Evolutionary conservation across 2,888 invertebrate species (phyloP).

Genomic region (Endomychus coccineus): DNA sequence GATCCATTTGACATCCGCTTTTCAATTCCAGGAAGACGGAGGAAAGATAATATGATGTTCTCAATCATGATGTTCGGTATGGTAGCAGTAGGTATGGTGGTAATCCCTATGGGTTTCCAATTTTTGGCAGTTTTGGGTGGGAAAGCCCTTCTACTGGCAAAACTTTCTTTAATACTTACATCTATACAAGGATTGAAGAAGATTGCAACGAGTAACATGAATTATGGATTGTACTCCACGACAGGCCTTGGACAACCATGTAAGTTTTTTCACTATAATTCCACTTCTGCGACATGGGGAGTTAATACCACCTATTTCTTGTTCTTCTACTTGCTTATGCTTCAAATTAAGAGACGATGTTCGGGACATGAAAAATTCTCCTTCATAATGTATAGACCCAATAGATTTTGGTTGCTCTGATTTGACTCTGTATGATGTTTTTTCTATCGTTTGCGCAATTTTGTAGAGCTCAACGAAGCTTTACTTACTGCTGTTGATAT

Average conservation of each 20-base stretch:
- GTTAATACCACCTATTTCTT: no score
- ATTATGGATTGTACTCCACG: conserved; percentile 67
- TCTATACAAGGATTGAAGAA: conserved; percentile 75
- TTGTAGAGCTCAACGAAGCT: no score
- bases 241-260: conserved; percentile 33
- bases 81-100: conserved; percentile 65
- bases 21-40: conserved; percentile 12
- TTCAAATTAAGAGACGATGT: no score
- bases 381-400: no score
- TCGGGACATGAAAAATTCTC: no score
- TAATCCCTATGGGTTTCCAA: conserved; percentile 78
- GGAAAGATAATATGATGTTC: conserved; percentile 53
- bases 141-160: conserved; percentile 70
- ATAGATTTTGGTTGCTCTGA: no score
- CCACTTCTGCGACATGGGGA: no score
- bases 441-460: no score
- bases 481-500: no score
- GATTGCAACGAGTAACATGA: conserved; percentile 66
- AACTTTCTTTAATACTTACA: conserved; percentile 72
- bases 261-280: conserved; percentile 21
- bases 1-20: background rate
- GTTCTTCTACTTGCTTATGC: no score
- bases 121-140: conserved; percentile 75
- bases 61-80: conserved; percentile 74
- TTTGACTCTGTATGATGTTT: no score